Evolutionary conservation across 2,797 vertebrate species (phyloP).

Genomic region (Argyrosomus regius): DNA sequence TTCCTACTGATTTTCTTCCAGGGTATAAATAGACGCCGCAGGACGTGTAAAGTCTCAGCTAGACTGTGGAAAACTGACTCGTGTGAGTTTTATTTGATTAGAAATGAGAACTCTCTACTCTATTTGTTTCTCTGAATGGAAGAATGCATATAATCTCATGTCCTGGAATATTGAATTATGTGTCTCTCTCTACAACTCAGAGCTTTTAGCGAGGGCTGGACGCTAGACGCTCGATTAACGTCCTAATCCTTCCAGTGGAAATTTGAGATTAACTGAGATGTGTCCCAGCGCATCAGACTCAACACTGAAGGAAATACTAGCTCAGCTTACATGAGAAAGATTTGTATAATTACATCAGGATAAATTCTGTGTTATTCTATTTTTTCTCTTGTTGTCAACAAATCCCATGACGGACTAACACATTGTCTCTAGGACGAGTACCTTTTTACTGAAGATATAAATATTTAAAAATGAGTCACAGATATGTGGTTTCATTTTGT

Average conservation of each 20-base stretch:
- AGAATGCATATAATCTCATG: slow-evolving; percentile 58
- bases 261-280: slow-evolving; percentile 69
- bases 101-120: slow-evolving; percentile 45
- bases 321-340: not conserved
- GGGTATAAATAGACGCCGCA: slow-evolving; percentile 57
- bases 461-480: not conserved
- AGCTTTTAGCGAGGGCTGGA: slow-evolving; percentile 66
- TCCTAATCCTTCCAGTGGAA: slow-evolving; percentile 70
- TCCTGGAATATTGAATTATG: slow-evolving; percentile 63
- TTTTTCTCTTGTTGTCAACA: not conserved
- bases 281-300: slow-evolving; percentile 26
- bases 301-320: not conserved
- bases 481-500: not conserved
- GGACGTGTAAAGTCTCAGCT: slow-evolving; percentile 32
- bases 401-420: not conserved
- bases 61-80: slow-evolving; percentile 34
- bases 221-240: slow-evolving; percentile 63
- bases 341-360: not conserved
- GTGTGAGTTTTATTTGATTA: slow-evolving; percentile 56
- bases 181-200: slow-evolving; percentile 50
- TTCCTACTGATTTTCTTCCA: slow-evolving; percentile 56
- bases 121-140: slow-evolving; percentile 27
- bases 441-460: not conserved
- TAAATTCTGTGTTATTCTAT: not conserved
- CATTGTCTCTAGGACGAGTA: no score